Evolutionary conservation across 2,888 invertebrate species (phyloP).

Genomic region (Hypsopygia costalis): DNA sequence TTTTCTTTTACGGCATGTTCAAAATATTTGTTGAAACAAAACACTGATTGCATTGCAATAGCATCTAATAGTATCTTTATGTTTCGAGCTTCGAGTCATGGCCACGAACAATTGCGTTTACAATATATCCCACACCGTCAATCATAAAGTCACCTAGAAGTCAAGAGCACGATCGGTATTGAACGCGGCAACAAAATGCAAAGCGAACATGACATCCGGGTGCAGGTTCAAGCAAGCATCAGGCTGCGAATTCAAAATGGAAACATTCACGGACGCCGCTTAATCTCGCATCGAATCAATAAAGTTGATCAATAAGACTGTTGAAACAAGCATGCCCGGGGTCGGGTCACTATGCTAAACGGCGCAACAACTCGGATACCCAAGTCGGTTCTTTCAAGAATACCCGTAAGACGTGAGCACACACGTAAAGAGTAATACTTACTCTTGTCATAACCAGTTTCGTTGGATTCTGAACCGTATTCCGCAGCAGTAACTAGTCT

Average conservation of each 20-base stretch:
- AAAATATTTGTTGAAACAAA: no score
- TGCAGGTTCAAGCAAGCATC: slow-evolving; percentile 67
- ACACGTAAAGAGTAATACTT: slow-evolving; percentile 18
- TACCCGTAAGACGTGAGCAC: slow-evolving; percentile 36
- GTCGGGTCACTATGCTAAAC: slow-evolving; percentile 67
- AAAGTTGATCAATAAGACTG: slow-evolving; percentile 46
- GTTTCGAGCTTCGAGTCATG: slow-evolving; percentile 7
- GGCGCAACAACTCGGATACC: slow-evolving; percentile 54
- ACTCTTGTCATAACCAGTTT: slow-evolving; percentile 32
- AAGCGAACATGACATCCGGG: slow-evolving; percentile 73
- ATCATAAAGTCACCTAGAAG: slow-evolving; percentile 45
- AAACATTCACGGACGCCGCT: slow-evolving; percentile 62
- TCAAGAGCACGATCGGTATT: slow-evolving; percentile 48
- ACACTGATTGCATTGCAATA: not conserved
- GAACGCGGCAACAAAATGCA: slow-evolving; percentile 55
- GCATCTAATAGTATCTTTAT: slow-evolving; percentile 6
- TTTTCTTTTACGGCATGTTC: no score
- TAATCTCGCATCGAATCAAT: slow-evolving; percentile 70
- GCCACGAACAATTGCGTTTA: slow-evolving; percentile 29
- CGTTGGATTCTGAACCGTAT: slow-evolving; percentile 32
- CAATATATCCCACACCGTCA: slow-evolving; percentile 36
- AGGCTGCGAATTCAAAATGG: slow-evolving; percentile 59
- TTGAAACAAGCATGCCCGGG: slow-evolving; percentile 42
- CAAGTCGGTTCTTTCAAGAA: slow-evolving; percentile 19
- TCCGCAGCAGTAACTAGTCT: slow-evolving; percentile 31